Evolutionary conservation across 2,797 vertebrate species (phyloP).

Genomic region (Eospalax fontanierii): DNA sequence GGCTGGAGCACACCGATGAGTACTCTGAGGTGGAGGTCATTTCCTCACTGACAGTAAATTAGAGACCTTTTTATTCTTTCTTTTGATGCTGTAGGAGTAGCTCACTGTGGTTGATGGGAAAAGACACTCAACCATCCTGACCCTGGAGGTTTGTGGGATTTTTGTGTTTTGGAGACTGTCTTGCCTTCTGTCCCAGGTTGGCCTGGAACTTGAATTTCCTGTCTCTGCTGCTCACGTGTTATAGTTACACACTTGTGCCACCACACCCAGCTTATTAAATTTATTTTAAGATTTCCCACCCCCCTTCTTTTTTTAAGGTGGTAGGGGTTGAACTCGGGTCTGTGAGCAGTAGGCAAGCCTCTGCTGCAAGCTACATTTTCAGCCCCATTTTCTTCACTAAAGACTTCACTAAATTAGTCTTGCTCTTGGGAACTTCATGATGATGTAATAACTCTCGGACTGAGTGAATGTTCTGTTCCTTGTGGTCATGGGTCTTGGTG

Average conservation of each 20-base stretch:
- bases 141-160: background rate
- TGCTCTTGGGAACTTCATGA: conserved; percentile 18
- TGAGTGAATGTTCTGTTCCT: background rate
- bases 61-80: background rate
- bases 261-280: background rate
- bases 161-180: conserved; percentile 12
- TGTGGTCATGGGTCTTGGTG: conserved; percentile 65
- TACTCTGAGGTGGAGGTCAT: background rate
- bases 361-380: background rate
- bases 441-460: background rate
- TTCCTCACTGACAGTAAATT: background rate
- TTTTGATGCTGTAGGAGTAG: background rate
- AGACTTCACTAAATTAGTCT: background rate
- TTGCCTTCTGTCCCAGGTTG: background rate
- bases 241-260: background rate
- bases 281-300: background rate
- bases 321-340: background rate
- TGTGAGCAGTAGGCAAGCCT: background rate
- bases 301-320: background rate
- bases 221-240: background rate
- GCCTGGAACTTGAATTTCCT: background rate
- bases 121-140: background rate
- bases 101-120: background rate
- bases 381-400: conserved; percentile 23
- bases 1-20: background rate